Conservation (phyloP, 2,113 vertebrate species). For the Corythoichthys haematopterus region DNA sequence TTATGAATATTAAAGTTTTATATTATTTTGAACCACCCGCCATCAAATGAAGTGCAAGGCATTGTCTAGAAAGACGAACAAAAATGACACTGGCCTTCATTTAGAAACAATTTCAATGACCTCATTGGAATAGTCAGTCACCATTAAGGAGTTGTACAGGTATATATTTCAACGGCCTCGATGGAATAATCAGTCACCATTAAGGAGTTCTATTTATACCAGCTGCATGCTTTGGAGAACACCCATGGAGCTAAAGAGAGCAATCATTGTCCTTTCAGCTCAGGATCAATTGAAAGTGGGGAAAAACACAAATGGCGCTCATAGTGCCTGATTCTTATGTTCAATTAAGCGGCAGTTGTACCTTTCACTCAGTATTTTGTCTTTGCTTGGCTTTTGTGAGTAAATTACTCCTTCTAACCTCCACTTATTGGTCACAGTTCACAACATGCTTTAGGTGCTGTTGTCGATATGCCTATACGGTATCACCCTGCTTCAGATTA, state of each 20-base stretch:
- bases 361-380: constrained; percentile 3
- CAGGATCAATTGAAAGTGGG: constrained; percentile 19
- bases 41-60: constrained; percentile 9
- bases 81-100: constrained; percentile 25
- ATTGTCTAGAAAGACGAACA: constrained; percentile 18
- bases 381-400: constrained; percentile 5
- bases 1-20: background rate
- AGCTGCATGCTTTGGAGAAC: constrained; percentile 34
- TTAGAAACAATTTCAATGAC: constrained; percentile 24
- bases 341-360: constrained; percentile 16
- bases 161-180: too few species aligned
- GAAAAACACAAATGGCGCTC: constrained; percentile 4
- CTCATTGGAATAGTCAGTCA: constrained; percentile 42
- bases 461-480: background rate
- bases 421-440: background rate
- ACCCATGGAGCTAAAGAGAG: constrained; percentile 33
- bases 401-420: background rate
- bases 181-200: too few species aligned
- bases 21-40: background rate
- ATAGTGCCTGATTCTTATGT: constrained; percentile 24
- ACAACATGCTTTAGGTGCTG: background rate
- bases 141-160: constrained; percentile 51
- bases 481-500: too few species aligned
- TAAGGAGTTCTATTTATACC: background rate
- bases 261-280: constrained; percentile 49